phyloP scores from a whole-genome alignment of 2,797 vertebrate species.

The Schizopygopsis pylzovi region DNA sequence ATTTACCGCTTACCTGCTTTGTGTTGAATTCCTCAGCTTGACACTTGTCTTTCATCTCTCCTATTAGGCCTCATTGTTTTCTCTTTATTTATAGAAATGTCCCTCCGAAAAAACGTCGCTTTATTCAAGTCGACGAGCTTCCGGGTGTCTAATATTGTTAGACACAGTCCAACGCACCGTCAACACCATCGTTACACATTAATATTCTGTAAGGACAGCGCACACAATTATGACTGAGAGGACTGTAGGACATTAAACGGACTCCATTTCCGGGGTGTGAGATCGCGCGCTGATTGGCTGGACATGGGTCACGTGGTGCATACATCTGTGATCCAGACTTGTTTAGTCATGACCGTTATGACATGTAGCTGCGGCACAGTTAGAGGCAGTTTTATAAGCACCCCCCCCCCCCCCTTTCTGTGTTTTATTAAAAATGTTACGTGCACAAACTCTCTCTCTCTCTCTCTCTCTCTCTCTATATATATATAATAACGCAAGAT shows the following conservation, averaged over 20 bases:
- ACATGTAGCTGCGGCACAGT: background rate
- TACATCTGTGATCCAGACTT: background rate
- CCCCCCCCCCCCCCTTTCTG: background rate
- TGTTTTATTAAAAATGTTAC: background rate
- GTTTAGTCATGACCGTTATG: background rate
- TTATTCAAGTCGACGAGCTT: background rate
- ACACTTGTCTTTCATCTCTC: conserved; percentile 39
- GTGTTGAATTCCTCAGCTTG: conserved; percentile 52
- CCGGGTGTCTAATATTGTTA: background rate
- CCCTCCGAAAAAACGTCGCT: conserved; percentile 1
- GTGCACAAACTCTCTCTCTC: background rate
- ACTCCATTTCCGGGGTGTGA: conserved; percentile 33
- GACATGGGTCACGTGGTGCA: background rate
- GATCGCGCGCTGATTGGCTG: conserved; percentile 9
- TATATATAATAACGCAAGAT: background rate
- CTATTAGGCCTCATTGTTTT: conserved; percentile 67
- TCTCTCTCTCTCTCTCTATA: too few species aligned
- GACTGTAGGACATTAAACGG: conserved; percentile 25
- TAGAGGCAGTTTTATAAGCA: background rate
- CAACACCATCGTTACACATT: conserved; percentile 18
- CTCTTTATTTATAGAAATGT: conserved; percentile 2
- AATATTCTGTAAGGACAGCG: conserved; percentile 17
- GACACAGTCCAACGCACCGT: background rate
- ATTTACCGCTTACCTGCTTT: conserved; percentile 51
- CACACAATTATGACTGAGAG: conserved; percentile 32